Evolutionary conservation across 2,113 vertebrate genomes (phyloP).

Genomic region (Callaeas wilsoni): DNA sequence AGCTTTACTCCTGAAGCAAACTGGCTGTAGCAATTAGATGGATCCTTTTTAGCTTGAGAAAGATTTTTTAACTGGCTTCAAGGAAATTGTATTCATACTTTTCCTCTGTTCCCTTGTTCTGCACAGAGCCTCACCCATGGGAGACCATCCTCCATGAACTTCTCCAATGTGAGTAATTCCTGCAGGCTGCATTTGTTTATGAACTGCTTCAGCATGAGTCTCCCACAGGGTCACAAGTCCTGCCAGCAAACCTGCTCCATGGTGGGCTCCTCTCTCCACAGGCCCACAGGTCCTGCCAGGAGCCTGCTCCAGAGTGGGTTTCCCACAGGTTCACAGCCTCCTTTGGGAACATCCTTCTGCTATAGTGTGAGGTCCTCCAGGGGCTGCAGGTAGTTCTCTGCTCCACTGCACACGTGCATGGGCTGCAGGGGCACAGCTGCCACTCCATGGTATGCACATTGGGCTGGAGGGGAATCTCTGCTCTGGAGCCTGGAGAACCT

Average conservation of each 20-base stretch:
- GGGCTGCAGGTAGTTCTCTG: not conserved
- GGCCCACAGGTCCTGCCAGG: not conserved
- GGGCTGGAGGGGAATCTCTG: not conserved
- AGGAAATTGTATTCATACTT: not conserved
- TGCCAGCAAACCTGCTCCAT: not conserved
- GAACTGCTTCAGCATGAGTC: not conserved
- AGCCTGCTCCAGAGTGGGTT: not conserved
- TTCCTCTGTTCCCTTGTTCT: not conserved
- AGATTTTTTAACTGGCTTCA: not conserved
- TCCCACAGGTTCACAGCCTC: not conserved
- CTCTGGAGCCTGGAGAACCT: not conserved
- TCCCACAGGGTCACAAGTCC: not conserved
- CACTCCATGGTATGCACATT: accelerated
- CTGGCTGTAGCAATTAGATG: not conserved
- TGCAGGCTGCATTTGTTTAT: not conserved
- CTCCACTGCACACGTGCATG: accelerated
- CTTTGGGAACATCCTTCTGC: not conserved
- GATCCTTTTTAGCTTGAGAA: not conserved
- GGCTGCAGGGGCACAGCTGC: not conserved
- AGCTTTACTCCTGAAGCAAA: not conserved
- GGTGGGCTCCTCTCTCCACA: not conserved
- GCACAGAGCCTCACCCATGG: too few relatives aligned
- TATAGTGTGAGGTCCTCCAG: not conserved
- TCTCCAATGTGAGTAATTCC: not conserved
- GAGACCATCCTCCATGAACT: accelerated